Base-by-base conservation (phyloP, 1,140 invertebrate genomes). In the Leguminivora glycinivorella region DNA sequence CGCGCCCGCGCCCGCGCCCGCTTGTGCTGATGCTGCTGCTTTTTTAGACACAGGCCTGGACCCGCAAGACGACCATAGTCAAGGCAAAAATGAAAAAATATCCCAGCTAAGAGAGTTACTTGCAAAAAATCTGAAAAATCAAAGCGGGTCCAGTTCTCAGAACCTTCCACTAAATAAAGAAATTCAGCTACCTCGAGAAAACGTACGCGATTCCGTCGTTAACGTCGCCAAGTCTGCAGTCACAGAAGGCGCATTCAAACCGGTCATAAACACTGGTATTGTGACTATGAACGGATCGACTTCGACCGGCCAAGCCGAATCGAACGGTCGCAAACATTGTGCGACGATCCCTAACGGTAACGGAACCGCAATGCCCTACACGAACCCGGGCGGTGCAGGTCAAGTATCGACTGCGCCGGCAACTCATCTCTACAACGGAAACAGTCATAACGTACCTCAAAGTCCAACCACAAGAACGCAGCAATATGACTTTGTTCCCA, bases 401-500 rank as follows among this genome's bases (percentile, higher is more conserved):
- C 79, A 80, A 40, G 47, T 83, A 5, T 63, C 83, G 22, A 75
- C 71, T 9, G 69, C 82, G 4, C 75, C 78, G 0, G 75, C 69
- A 10, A 43, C 85, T 12, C 80, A 88, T 70, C 68, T 87, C n/a
- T 91, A 87, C 68, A 89, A 89, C 58, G 88, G 88, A 4, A 85
- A 87, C 72, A 79, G 81, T 52, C 82, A 84, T 12, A 86, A 84
- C 66, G 89, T 90, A 68, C 88, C 77, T 12, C 88, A 94, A 68
- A 95, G 94, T 89, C 94, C 94, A 1, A 92, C 88, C 6, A 87
- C 91, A 7, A 92, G 96, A 76, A 92, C 95, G 47, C 94, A 95
- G 79, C 95, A 95, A 81, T 97, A 96, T 83, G 96, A 95, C 85
- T 98, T 98, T 81, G 95, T 95, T 5, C 96, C 96, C 0, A 97